Base-by-base conservation (phyloP, 2,888 invertebrate species). In the Macrophya alboannulata region DNA sequence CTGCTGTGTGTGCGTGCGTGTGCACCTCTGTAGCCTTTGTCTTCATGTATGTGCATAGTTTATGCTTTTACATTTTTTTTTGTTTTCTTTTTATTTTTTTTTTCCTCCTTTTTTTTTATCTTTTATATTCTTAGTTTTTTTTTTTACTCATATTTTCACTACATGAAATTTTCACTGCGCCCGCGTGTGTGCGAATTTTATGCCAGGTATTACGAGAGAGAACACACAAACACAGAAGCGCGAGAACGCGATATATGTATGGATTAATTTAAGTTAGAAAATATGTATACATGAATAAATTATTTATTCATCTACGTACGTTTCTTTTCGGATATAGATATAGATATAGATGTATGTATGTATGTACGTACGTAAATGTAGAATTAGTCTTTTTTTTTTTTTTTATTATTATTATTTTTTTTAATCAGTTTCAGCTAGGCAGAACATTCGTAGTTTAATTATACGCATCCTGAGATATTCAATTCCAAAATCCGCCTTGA, bases 401-500 rank as follows among this genome's bases (percentile, higher is more conserved):
- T 48, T 5, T 6, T 4, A 43, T 15, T 43, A 1, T 43, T 5
- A 17, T 31, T n/a, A 40, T 68, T 72, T 12, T 31, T 59, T 59
- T 59, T 4, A 2, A 59, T 51, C 51, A 51, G 5, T 51, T 51
- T 51, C 17, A 51, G 51, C n/a, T n/a, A 51, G 51, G 51, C 17
- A 51, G 17, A 17, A 17, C 4, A 37, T 71, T 37, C 15, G 15
- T 31, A 62, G 45, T 74, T 21, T 21, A 15, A 74, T 74, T 45
- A 48, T 45, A 17, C 15, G n/a, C n/a, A 17, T 43, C 74, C 9
- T 12, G 21, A 74, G 45, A 76, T 25, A 37, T 72, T 72, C 77
- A 77, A 77, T 77, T 77, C 77, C 77, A 51, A 77, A 77, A 77
- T 77, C 37, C 77, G 55, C 77, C 77, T 77, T 77, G 51, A 31